Percentiles rank a stretch among this genome's conserved stretches.
These are phyloP conservation scores for Antechinus flavipes DNA, from an alignment of 2,113 vertebrate species.

Conservation along the genomic window DNA sequence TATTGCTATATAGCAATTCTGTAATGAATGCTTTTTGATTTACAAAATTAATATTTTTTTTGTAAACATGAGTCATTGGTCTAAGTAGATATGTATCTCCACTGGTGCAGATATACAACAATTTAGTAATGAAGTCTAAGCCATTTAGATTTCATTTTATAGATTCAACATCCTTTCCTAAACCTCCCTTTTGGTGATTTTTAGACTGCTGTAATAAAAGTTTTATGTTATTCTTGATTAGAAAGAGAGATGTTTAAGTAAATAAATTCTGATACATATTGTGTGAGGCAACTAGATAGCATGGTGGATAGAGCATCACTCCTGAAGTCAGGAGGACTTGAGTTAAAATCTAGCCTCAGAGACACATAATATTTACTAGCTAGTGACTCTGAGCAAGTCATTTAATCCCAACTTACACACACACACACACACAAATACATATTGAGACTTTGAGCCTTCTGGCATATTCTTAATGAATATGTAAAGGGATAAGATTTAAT, in stretches of 20 bases:
- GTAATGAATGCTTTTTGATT: not conserved
- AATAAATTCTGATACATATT: not conserved
- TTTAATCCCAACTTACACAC: too few species aligned
- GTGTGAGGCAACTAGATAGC: too few species aligned
- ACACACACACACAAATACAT: too few species aligned
- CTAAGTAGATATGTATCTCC: not conserved
- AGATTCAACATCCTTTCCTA: not conserved
- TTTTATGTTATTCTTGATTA: not conserved
- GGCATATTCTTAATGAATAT: not conserved
- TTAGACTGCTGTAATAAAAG: not conserved
- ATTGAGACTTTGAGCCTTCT: not conserved
- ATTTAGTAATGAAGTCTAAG: not conserved
- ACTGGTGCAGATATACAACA: not conserved
- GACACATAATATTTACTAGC: too few species aligned
- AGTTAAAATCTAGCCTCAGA: too few species aligned
- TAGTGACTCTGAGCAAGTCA: too few species aligned
- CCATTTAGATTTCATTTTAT: not conserved
- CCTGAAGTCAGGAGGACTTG: too few species aligned
- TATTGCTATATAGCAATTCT: not conserved
- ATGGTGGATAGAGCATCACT: too few species aligned
- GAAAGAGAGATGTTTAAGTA: not conserved
- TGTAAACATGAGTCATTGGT: not conserved
- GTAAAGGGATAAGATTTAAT: not conserved
- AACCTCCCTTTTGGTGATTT: not conserved
- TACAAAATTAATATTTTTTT: not conserved